A percentile compares a stretch with the other conserved stretches of the same genome.
These are phyloP conservation scores for Meles meles DNA, from an alignment of 2,113 vertebrate species.

Conservation along the genomic window DNA sequence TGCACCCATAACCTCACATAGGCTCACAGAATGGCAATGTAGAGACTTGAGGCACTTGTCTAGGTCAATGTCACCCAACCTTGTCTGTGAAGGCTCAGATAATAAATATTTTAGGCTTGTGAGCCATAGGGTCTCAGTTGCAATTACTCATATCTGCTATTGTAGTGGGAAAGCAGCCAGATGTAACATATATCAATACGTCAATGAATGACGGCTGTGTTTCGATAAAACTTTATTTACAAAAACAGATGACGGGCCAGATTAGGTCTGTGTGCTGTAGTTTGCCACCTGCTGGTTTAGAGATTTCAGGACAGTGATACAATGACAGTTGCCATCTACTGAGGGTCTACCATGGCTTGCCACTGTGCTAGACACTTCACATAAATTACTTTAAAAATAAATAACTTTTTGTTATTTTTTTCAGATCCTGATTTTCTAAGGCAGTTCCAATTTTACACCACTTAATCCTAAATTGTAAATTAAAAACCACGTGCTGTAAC, in stretches of 20 bases:
- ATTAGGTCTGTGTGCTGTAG: not conserved
- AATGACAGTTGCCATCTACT: not conserved
- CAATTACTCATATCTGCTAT: not conserved
- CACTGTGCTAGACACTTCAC: not conserved
- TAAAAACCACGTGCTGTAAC: not conserved
- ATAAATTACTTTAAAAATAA: not conserved
- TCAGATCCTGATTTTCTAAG: not conserved
- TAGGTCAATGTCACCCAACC: not conserved
- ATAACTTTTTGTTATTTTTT: not conserved
- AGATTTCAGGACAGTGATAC: not conserved
- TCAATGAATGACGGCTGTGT: not conserved
- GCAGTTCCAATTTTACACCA: not conserved
- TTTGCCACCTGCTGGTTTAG: not conserved
- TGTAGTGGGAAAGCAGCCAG: not conserved
- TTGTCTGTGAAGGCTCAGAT: not conserved
- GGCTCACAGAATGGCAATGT: not conserved
- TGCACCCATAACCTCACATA: not conserved
- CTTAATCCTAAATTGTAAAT: not conserved
- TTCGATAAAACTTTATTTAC: conserved; percentile 8
- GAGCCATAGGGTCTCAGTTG: not conserved
- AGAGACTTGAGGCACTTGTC: not conserved
- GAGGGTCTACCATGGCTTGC: not conserved
- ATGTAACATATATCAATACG: not conserved
- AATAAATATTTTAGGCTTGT: not conserved
- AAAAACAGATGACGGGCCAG: not conserved